Conservation (phyloP, 2,888 invertebrate genomes). For the Allophyes oxyacanthae region DNA sequence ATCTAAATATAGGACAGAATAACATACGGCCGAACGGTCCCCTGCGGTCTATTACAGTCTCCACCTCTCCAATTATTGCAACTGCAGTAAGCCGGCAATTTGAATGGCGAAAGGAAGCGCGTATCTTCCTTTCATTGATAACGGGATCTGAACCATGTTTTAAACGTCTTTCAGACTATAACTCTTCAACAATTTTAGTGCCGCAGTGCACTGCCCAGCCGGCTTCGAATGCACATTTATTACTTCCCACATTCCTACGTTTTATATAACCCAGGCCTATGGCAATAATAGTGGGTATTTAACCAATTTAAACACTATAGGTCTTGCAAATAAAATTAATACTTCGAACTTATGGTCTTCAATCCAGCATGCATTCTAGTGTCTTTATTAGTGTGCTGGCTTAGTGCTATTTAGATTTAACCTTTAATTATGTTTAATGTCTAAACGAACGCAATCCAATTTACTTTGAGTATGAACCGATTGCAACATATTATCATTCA, state of each 20-base stretch:
- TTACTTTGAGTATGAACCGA: background rate
- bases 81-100: constrained; percentile 76
- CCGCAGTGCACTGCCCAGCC: background rate
- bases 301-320: background rate
- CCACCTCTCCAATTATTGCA: constrained; percentile 77
- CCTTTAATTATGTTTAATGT: constrained; percentile 1
- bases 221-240: constrained; percentile 1
- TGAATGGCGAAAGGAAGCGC: constrained; percentile 72
- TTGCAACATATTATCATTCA: background rate
- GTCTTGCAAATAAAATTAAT: background rate
- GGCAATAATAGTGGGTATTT: background rate
- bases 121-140: constrained; percentile 75
- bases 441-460: background rate
- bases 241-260: constrained; percentile 2
- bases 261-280: background rate
- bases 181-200: constrained; percentile 8
- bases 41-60: constrained; percentile 73
- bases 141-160: constrained; percentile 41
- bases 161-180: constrained; percentile 34
- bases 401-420: background rate
- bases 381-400: background rate
- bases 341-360: too few species aligned
- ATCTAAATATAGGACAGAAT: constrained; percentile 75
- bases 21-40: constrained; percentile 66
- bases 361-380: too few species aligned